Conservation (phyloP, 2,113 vertebrate genomes). For the Melozone crissalis region DNA sequence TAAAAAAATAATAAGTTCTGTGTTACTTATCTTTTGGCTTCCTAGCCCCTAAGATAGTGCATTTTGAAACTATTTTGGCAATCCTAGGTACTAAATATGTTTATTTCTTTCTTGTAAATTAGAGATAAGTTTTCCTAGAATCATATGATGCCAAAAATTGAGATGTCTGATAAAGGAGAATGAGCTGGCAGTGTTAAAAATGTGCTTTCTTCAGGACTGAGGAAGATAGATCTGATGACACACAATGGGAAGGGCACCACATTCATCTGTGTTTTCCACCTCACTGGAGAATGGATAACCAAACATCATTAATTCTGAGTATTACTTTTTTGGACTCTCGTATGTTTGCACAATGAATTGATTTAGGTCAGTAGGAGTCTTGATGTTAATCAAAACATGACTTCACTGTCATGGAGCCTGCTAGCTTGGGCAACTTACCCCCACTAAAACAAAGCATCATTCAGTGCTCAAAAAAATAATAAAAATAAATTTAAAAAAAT, state of each 20-base stretch:
- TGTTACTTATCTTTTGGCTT: conserved; percentile 9
- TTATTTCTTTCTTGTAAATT: neutral
- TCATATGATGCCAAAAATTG: neutral
- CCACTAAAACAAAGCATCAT: neutral
- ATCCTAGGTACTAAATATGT: neutral
- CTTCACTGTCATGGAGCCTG: neutral
- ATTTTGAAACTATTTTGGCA: conserved; percentile 11
- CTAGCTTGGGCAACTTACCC: neutral
- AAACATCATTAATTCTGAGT: neutral
- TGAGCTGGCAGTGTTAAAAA: neutral
- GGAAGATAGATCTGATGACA: neutral
- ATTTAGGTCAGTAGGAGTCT: neutral
- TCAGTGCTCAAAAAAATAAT: neutral
- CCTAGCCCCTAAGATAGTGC: neutral
- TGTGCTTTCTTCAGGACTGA: neutral
- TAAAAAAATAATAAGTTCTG: neutral
- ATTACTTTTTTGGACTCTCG: neutral
- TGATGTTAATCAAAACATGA: neutral
- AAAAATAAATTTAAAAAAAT: neutral
- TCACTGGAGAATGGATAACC: neutral
- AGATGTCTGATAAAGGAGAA: neutral
- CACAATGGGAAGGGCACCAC: neutral
- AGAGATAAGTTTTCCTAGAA: neutral
- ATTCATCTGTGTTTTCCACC: neutral
- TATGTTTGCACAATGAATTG: neutral